phyloP scores from a whole-genome alignment of 2,113 vertebrate genomes.

The Neopipo cinnamomea region DNA sequence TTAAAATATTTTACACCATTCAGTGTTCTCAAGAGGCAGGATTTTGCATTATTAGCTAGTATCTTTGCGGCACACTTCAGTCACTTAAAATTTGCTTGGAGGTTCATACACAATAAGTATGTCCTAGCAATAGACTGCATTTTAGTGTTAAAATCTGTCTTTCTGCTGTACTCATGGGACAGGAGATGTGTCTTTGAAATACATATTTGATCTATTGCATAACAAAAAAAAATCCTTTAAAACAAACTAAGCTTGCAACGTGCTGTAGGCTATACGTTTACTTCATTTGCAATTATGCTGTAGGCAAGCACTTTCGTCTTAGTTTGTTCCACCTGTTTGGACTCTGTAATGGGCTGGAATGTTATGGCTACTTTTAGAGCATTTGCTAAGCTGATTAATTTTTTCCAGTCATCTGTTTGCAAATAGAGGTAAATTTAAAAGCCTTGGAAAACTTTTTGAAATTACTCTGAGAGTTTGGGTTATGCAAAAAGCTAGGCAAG shows the following conservation, averaged over 20 bases:
- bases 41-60: neutral
- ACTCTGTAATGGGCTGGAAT: neutral
- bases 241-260: neutral
- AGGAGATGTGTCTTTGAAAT: neutral
- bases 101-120: neutral
- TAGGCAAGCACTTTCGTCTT: neutral
- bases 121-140: neutral
- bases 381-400: neutral
- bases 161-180: neutral
- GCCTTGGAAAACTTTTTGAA: slow-evolving; percentile 5
- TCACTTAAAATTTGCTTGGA: neutral
- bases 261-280: neutral
- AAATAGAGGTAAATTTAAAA: slow-evolving; percentile 15
- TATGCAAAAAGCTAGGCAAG: neutral
- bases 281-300: slow-evolving; percentile 13
- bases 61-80: neutral
- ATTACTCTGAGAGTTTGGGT: neutral
- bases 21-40: neutral
- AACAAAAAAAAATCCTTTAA: neutral
- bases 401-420: slow-evolving; percentile 55
- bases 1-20: neutral
- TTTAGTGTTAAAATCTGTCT: neutral
- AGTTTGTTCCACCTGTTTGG: neutral
- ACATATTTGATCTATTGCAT: neutral
- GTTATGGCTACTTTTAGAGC: neutral